Evolutionary conservation across 2,113 vertebrate species (phyloP).

Genomic region (Megaceryle maxima): DNA sequence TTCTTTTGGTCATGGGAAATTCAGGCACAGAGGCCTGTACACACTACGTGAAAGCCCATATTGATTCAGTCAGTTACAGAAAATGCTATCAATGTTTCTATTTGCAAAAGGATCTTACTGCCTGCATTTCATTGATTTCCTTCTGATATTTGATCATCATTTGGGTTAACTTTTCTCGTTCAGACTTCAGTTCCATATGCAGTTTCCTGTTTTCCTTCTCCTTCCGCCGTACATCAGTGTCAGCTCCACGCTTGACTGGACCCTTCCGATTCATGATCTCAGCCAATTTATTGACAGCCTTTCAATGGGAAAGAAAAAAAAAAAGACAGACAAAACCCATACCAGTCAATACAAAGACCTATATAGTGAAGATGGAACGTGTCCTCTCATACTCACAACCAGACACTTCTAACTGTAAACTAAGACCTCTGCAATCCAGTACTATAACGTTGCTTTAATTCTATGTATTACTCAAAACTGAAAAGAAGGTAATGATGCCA

Average conservation of each 20-base stretch:
- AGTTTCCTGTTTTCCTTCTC: constrained; percentile 98
- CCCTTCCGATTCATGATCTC: constrained; percentile 98
- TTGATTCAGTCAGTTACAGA: background rate
- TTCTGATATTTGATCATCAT: constrained; percentile 97
- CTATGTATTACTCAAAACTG: background rate
- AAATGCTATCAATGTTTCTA: background rate
- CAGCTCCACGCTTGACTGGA: constrained; percentile 89
- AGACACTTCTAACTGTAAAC: background rate
- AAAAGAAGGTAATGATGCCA: background rate
- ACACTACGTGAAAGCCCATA: background rate
- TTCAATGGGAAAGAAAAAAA: background rate
- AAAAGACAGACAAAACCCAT: background rate
- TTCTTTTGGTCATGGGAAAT: background rate
- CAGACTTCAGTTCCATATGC: constrained; percentile 94
- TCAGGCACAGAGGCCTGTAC: background rate
- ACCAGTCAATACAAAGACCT: background rate
- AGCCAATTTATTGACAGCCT: constrained; percentile 98
- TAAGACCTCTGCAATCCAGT: background rate
- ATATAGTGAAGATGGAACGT: background rate
- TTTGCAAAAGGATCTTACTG: constrained; percentile 77
- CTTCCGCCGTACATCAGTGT: constrained; percentile 93
- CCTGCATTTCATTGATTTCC: constrained; percentile 97
- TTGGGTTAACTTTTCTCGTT: constrained; percentile 94
- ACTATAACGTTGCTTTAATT: background rate
- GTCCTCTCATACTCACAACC: background rate